Conservation (phyloP, 2,797 vertebrate genomes). For the Macropus fuliginosus region DNA sequence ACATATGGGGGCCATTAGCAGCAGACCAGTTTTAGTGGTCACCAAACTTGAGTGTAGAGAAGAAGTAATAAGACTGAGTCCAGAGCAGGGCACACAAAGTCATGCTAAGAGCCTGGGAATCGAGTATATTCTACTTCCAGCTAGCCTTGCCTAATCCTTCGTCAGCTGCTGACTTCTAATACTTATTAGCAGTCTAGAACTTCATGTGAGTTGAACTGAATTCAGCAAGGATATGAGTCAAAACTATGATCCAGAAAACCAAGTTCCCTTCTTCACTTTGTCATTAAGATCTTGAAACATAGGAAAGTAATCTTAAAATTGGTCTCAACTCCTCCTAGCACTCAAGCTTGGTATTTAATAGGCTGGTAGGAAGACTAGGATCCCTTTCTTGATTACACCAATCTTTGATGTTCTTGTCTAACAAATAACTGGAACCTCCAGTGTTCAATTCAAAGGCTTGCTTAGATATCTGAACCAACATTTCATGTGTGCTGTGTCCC, state of each 20-base stretch:
- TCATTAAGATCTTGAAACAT: not conserved
- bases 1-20: not conserved
- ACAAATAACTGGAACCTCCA: not conserved
- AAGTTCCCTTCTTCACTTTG: not conserved
- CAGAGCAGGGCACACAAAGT: not conserved
- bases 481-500: not conserved
- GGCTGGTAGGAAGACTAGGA: not conserved
- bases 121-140: not conserved
- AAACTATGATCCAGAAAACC: not conserved
- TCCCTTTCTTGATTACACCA: not conserved
- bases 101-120: not conserved
- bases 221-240: not conserved
- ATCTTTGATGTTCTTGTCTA: not conserved
- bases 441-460: not conserved
- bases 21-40: not conserved
- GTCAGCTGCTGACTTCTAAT: not conserved
- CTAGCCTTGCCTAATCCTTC: not conserved
- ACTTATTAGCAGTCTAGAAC: not conserved
- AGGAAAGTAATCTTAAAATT: not conserved
- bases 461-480: not conserved
- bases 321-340: not conserved
- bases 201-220: not conserved
- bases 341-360: not conserved
- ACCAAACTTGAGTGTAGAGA: not conserved
- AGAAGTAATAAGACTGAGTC: constrained; percentile 20